phyloP scores from a whole-genome alignment of 2,888 invertebrate species.

The Platerodrilus igneus region DNA sequence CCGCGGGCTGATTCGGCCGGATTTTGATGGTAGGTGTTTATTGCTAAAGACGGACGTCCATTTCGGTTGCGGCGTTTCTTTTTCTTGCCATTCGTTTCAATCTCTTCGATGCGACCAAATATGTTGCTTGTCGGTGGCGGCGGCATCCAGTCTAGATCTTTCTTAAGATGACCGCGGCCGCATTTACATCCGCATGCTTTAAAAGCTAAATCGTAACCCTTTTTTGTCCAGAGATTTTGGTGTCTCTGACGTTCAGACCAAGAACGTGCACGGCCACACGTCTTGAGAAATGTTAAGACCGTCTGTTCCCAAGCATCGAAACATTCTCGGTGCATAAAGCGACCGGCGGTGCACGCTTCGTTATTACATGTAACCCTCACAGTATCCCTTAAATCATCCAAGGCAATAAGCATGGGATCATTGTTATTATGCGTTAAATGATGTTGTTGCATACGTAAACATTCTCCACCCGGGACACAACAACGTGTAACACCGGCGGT shows the following conservation, averaged over 20 bases:
- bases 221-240: constrained; percentile 96
- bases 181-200: constrained; percentile 94
- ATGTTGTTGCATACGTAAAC: constrained; percentile 59
- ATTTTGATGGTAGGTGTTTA: constrained; percentile 51
- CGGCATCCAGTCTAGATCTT: constrained; percentile 89
- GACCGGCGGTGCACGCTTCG: constrained; percentile 81
- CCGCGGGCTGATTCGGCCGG: constrained; percentile 54
- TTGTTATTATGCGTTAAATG: constrained; percentile 40
- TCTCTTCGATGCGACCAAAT: constrained; percentile 52
- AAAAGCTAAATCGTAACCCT: constrained; percentile 93
- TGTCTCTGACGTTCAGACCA: constrained; percentile 94
- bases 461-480: constrained; percentile 79
- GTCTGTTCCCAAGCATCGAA: constrained; percentile 92
- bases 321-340: constrained; percentile 94
- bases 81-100: constrained; percentile 57
- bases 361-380: constrained; percentile 93
- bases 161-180: constrained; percentile 87
- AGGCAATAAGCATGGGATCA: constrained; percentile 54
- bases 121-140: constrained; percentile 55
- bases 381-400: constrained; percentile 71
- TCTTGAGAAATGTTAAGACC: constrained; percentile 82
- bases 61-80: constrained; percentile 66
- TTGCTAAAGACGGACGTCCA: constrained; percentile 57
- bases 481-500: constrained; percentile 62
- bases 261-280: constrained; percentile 84